Base-by-base conservation (phyloP, 1,140 invertebrate genomes). In the Scaptomyza hsui region DNA sequence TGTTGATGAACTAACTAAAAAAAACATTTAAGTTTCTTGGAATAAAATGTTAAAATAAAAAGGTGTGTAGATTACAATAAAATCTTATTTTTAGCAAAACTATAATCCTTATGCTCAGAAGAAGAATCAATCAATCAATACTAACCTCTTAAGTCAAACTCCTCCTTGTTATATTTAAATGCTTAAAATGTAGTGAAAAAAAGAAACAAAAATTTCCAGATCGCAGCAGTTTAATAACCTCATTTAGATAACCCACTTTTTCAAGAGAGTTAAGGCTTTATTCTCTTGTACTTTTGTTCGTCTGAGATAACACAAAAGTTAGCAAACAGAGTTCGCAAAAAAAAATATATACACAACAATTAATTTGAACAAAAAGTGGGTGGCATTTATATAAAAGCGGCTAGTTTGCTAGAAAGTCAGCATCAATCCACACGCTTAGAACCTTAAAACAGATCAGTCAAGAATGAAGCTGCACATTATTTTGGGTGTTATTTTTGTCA, bases 211-310 rank as follows among this genome's bases (percentile, higher is more conserved):
- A 37, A 47, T 47, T 62, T 42, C 21, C 24, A 51, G 65, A 68
- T 53, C 29, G 41, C 6, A 37, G 49, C 59, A 63, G 59, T 47
- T 69, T 26, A 51, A 35, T 37, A 68, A 18, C 26, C 47, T 32
- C 41, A 52, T 53, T 55, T 32, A 63, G 59, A 63, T 69, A 55
- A 35, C 59, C 65, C 48, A 63, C 32, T 63, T 69, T 69, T 69
- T 61, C 15, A 6, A 41, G 59, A 55, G 21, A 53, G n/a, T n/a
- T 42, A 10, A 16, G 39, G 16, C 6, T 42, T 15, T 15, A 4
- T 9, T 32, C 26, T 19, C 13, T 35, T 13, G 0, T 10, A n/a
- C 16, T 19, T 51, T 29, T 29, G 26, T 26, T 10, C n/a, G 29
- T 26, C 41, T 18, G 65, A 69, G 65, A 69, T 69, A 69, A 69